Conservation (phyloP, 2,888 invertebrate species). For the Sinodicranocentrus sp. region DNA sequence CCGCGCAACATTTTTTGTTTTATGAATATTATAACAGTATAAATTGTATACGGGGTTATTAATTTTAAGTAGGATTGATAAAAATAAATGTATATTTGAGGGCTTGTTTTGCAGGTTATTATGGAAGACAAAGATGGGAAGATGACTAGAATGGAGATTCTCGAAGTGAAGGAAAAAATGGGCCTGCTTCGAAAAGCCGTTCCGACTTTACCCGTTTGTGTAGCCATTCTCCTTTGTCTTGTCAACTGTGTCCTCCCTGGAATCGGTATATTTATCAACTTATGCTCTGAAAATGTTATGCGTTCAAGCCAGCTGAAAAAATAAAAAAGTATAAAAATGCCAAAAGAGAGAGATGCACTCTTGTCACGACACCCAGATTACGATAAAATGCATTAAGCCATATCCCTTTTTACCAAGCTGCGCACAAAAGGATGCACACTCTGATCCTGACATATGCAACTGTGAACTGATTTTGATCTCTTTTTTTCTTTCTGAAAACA, state of each 20-base stretch:
- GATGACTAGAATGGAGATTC: conserved; percentile 73
- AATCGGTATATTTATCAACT: conserved; percentile 73
- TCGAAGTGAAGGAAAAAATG: conserved; percentile 75
- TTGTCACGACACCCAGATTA: too few species aligned
- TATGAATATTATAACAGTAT: neutral
- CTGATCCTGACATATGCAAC: too few species aligned
- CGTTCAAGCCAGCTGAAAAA: neutral
- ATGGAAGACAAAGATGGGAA: conserved; percentile 75
- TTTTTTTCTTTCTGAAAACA: conserved; percentile 33
- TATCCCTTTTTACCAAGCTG: too few species aligned
- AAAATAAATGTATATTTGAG: too few species aligned
- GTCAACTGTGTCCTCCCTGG: conserved; percentile 74
- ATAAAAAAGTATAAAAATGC: too few species aligned
- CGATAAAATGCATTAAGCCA: too few species aligned
- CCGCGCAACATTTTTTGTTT: too few species aligned
- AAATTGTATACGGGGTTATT: neutral
- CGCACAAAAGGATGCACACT: too few species aligned
- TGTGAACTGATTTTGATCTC: too few species aligned
- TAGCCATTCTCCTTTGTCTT: conserved; percentile 73
- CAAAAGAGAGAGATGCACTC: too few species aligned
- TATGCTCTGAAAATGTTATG: too few species aligned
- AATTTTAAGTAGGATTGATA: neutral
- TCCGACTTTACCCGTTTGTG: conserved; percentile 72
- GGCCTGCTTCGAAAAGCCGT: conserved; percentile 73
- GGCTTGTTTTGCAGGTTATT: conserved; percentile 48